A percentile compares a stretch with the other conserved stretches of the same genome.
Evolutionary conservation across 2,888 invertebrate species (phyloP).

Genomic region (Zhuqinia jingwanae): DNA sequence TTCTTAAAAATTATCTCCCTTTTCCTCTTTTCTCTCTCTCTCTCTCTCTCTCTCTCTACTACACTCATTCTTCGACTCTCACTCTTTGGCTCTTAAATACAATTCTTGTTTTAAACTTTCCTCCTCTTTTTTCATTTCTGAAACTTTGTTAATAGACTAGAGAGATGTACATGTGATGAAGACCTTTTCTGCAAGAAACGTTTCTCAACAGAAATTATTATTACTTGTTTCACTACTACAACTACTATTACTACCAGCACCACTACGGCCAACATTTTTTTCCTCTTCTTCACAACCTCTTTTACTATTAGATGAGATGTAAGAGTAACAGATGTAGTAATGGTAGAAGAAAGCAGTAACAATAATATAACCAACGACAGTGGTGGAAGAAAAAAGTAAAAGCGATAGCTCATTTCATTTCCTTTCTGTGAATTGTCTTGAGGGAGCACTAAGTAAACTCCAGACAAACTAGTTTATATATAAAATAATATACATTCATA

Average conservation of each 20-base stretch:
- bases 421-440: slow-evolving; percentile 7
- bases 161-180: neutral
- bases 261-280: too few relatives aligned
- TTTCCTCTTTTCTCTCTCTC: neutral
- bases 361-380: slow-evolving; percentile 1
- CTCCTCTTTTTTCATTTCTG: neutral
- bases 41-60: neutral
- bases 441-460: slow-evolving; percentile 27
- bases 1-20: neutral
- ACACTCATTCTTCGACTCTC: too few relatives aligned
- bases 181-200: slow-evolving; percentile 5
- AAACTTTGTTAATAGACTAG: slow-evolving; percentile 11
- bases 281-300: neutral
- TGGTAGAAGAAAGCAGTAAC: too few relatives aligned
- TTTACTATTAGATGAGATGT: slow-evolving; percentile 24
- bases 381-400: neutral
- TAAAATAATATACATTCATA: neutral
- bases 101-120: slow-evolving; percentile 29
- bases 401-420: slow-evolving; percentile 35
- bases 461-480: neutral
- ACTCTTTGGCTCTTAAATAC: neutral
- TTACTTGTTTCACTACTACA: neutral
- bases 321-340: too few relatives aligned
- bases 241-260: too few relatives aligned
- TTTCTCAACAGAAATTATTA: neutral